Evolutionary conservation across 2,888 invertebrate genomes (phyloP).

Genomic region (Abrostola triplasia): DNA sequence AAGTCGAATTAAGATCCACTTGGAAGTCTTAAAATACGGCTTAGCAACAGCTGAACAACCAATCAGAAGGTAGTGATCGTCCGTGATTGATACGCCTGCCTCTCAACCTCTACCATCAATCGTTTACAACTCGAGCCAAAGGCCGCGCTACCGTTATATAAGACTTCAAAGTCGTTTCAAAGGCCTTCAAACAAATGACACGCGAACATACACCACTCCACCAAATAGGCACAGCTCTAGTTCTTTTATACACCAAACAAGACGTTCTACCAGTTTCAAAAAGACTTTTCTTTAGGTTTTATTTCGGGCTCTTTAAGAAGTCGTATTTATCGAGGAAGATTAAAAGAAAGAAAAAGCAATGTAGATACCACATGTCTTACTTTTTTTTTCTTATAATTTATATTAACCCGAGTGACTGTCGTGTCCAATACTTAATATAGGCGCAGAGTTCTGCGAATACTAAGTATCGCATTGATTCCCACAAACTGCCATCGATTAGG

Average conservation of each 20-base stretch:
- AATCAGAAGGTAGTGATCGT: not conserved
- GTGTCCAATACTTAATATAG: conserved; percentile 5
- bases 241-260: too few relatives aligned
- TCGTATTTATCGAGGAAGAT: too few relatives aligned
- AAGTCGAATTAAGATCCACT: too few relatives aligned
- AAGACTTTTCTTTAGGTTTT: too few relatives aligned
- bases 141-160: conserved; percentile 14
- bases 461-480: conserved; percentile 9
- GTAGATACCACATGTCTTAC: too few relatives aligned
- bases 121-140: conserved; percentile 1
- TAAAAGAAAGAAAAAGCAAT: too few relatives aligned
- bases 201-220: not conserved
- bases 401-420: not conserved
- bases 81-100: not conserved
- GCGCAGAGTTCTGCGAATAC: not conserved
- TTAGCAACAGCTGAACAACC: too few relatives aligned
- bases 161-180: conserved; percentile 11
- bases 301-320: too few relatives aligned
- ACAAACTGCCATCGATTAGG: conserved; percentile 14
- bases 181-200: conserved; percentile 15
- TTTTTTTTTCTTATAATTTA: too few relatives aligned
- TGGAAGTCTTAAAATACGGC: too few relatives aligned
- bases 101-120: not conserved
- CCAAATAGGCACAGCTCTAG: not conserved
- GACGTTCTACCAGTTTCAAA: too few relatives aligned